Percentiles rank a stretch among this genome's conserved stretches.
These are phyloP conservation scores for Nixonia krombeini DNA, from an alignment of 1,140 invertebrate genomes.

Conservation along the genomic window DNA sequence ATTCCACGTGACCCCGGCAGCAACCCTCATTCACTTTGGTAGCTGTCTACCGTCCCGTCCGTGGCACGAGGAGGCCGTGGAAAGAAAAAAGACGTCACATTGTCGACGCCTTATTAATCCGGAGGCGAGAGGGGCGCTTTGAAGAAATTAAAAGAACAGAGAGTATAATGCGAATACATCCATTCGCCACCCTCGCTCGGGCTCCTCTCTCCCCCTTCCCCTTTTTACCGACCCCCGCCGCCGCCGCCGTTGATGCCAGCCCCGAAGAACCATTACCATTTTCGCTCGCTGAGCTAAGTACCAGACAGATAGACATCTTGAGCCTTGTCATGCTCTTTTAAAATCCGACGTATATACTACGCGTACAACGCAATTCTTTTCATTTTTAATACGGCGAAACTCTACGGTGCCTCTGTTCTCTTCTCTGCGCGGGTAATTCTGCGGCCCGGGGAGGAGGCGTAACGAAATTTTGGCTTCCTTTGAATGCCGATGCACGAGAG, in stretches of 20 bases:
- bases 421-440: constrained; percentile 39
- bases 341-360: constrained; percentile 58
- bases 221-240: constrained; percentile 43
- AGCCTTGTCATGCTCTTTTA: constrained; percentile 68
- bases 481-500: constrained; percentile 49
- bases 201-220: constrained; percentile 31
- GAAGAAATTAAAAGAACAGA: constrained; percentile 73
- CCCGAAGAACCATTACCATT: constrained; percentile 64
- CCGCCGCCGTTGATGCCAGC: constrained; percentile 38
- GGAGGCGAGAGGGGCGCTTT: constrained; percentile 60
- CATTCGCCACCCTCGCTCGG: constrained; percentile 54
- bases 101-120: constrained; percentile 72
- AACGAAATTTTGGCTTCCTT: constrained; percentile 51
- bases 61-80: constrained; percentile 23
- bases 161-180: constrained; percentile 71
- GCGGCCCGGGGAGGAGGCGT: constrained; percentile 44
- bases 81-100: constrained; percentile 67
- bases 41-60: constrained; percentile 60
- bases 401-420: constrained; percentile 34
- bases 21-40: constrained; percentile 63
- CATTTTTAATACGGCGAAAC: constrained; percentile 55
- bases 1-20: constrained; percentile 52
- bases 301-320: constrained; percentile 68
- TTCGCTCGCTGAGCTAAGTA: constrained; percentile 59
- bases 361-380: constrained; percentile 50